A percentile compares a stretch with the other conserved stretches of the same genome.
Conservation (phyloP, 2,888 invertebrate genomes). For the Portevinia maculata region DNA sequence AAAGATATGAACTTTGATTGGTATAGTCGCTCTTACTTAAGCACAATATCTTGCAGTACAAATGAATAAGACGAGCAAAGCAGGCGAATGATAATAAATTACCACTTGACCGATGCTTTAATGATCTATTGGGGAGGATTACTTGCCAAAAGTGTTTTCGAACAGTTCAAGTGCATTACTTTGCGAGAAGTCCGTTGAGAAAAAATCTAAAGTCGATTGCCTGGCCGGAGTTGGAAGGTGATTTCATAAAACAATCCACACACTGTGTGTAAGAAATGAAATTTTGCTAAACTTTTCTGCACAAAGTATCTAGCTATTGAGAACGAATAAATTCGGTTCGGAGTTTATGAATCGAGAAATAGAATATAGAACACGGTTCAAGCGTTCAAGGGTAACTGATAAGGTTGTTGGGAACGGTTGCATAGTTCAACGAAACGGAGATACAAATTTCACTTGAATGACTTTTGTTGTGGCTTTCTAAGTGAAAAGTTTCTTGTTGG, state of each 20-base stretch:
- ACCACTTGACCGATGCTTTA: background rate
- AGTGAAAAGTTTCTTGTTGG: too few species aligned
- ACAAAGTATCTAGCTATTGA: background rate
- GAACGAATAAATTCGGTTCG: background rate
- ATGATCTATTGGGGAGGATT: background rate
- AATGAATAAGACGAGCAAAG: background rate
- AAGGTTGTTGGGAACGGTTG: too few species aligned
- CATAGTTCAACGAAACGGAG: too few species aligned
- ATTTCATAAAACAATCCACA: background rate
- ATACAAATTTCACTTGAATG: too few species aligned
- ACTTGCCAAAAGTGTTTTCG: constrained; percentile 3
- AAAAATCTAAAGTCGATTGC: background rate
- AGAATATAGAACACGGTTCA: too few species aligned
- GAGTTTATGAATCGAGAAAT: background rate
- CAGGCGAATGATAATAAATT: background rate
- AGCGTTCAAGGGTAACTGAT: too few species aligned
- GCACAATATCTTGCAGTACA: background rate
- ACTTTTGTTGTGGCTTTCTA: too few species aligned
- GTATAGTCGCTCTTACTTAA: background rate
- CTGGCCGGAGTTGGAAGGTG: background rate
- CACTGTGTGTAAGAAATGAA: background rate
- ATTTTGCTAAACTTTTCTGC: background rate
- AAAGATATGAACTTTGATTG: background rate
- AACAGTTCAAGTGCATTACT: background rate
- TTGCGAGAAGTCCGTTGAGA: background rate